Base-by-base conservation (phyloP, 2,113 vertebrate genomes). In the Tapirus terrestris region DNA sequence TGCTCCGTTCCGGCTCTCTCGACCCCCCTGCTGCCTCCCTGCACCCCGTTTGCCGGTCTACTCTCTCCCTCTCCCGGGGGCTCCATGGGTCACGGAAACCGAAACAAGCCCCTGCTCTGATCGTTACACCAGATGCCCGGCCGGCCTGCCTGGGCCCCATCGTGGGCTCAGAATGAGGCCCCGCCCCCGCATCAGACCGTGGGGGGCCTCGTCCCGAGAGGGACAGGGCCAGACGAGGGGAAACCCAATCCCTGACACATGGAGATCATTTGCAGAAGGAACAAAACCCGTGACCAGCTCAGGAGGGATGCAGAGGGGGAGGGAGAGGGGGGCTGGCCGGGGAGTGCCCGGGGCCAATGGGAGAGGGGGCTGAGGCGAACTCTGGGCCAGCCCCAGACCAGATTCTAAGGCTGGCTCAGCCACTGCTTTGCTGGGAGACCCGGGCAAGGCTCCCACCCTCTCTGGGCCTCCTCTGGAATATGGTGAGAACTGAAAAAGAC, bases 241-340 rank as follows among this genome's bases (percentile, higher is more conserved):
- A 98, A 98, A 98, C 86, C 75, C 95, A 96, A 98, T 97, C 97
- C 94, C 75, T 9, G 94, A 97, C 98, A 98, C 98, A 97, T 98
- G 98, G 98, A 98, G 97, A 97, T 96, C 96, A 97, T 97, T 98
- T 98, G 96, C 94, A 67, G 80, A 68, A 89, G 84, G 97, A 91
- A 94, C 79, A 43, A 36, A 85, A 97, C 94, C 97, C 94, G 92
- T 97, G 97, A 98, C 97, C 83, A 45, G 67, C 95, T 95, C 96
- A 85, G 51, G 67, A 68, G 2, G 51, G 87, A 88, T 14, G 14
- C 17, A 4, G 81, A 75, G 82, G 43, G 43, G 75, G 70, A 43
- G 33, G 83, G 51, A 16, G 58, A 6, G 45, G 6, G 51, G 70
- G 72, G 58, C 16, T 6, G 56, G 29, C 70, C 25, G 1, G 72